These are phyloP conservation scores for Arrhamphus sclerolepis DNA, from an alignment of 2,797 vertebrate genomes.

Conservation along the genomic window DNA sequence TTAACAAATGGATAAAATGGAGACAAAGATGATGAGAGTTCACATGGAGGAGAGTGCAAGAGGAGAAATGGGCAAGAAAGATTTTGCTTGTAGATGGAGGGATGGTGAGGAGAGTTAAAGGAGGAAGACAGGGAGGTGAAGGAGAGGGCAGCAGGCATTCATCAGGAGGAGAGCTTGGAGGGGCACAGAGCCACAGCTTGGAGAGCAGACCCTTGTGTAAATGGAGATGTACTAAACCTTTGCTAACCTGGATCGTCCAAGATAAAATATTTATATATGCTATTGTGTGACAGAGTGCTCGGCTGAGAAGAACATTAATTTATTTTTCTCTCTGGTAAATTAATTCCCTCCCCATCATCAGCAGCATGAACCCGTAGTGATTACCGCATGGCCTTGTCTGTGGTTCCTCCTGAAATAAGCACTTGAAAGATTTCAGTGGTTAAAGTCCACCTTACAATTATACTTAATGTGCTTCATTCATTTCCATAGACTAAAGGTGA, in stretches of 20 bases:
- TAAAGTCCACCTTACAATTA: conserved; percentile 84
- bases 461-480: conserved; percentile 79
- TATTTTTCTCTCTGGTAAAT: conserved; percentile 84
- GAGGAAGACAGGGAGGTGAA: conserved; percentile 66
- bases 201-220: conserved; percentile 80
- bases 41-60: conserved; percentile 21
- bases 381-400: conserved; percentile 70
- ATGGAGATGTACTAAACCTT: conserved; percentile 86
- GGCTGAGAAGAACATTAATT: conserved; percentile 79
- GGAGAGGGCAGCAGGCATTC: conserved; percentile 70
- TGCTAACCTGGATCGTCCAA: conserved; percentile 81
- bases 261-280: conserved; percentile 90
- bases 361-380: conserved; percentile 69
- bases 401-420: conserved; percentile 63
- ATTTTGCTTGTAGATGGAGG: conserved; percentile 48
- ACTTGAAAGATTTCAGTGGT: conserved; percentile 81
- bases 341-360: conserved; percentile 83
- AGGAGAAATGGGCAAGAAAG: conserved; percentile 35
- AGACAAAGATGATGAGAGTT: conserved; percentile 30
- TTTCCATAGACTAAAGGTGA: conserved; percentile 85
- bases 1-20: conserved; percentile 43
- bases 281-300: conserved; percentile 78
- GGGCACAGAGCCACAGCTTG: conserved; percentile 60
- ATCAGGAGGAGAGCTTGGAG: conserved; percentile 66
- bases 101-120: conserved; percentile 45